Base-by-base conservation (phyloP, 2,888 invertebrate species). In the Drosophila mayaguana region DNA sequence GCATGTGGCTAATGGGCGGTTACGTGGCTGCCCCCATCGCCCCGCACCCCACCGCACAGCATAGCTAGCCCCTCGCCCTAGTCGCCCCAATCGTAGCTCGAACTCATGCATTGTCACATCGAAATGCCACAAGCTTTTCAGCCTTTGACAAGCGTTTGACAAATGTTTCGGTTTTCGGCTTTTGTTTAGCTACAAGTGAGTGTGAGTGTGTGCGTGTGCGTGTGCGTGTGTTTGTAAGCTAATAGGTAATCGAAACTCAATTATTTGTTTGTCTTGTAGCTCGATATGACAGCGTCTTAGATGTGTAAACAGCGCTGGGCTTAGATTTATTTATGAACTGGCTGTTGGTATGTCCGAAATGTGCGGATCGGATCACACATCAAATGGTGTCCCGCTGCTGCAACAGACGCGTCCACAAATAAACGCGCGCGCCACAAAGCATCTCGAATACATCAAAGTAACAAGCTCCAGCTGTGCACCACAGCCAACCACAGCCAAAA, bases 1-100 rank as follows among this genome's bases (percentile, higher is more conserved):
- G 90, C 91, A 91, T 91, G 91, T 91, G 89, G 91, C 88, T 91
- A 90, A 91, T 87, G 87, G 86, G 89, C 83, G 80, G 81, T 83
- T 76, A 72, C 72, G 63, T 69, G 54, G 36, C 55, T 40, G 51
- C 57, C 32, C 43, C 55, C 38, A 2, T 1, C 28, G 7, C 28
- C 2, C 28, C 28, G 8, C 28, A 28, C 28, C 28, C 1, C 28
- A 28, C 54, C 25, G 25, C 25, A 12, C 7, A n/a, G n/a, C 14
- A 34, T 4, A 34, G 34, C 14, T 18, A 6, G 9, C 48, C 50
- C 36, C 51, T 9, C 20, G 34, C 32, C 20, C 22, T 8, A 16
- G n/a, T 4, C 1, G n/a, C 25, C 54, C 40, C 40, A 54, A 25
- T 54, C 38, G n/a, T 8, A 38, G 36, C 20, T n/a, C 40, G 34